Evolutionary conservation across 2,113 vertebrate genomes (phyloP).

Genomic region (Hippopotamus amphibius): DNA sequence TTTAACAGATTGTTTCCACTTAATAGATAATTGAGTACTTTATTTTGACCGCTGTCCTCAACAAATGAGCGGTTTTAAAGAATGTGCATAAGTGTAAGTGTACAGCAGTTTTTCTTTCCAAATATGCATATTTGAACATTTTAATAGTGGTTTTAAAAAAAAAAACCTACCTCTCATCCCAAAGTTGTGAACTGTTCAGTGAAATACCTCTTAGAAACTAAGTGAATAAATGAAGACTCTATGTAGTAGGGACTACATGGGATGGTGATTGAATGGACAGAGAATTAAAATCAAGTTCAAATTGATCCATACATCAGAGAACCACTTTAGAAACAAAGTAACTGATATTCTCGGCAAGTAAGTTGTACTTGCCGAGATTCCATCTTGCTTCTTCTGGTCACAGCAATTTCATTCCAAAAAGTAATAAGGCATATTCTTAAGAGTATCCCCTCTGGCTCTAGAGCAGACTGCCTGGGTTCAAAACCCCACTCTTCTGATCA

Average conservation of each 20-base stretch:
- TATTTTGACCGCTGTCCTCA: conserved; percentile 53
- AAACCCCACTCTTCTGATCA: not conserved
- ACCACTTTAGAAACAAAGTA: conserved; percentile 12
- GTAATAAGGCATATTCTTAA: not conserved
- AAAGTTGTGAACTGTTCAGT: conserved; percentile 43
- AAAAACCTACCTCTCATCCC: not conserved
- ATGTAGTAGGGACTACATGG: not conserved
- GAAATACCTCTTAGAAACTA: conserved; percentile 45
- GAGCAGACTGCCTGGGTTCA: not conserved
- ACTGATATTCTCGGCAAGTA: not conserved
- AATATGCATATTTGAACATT: conserved; percentile 35
- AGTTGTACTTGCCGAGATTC: not conserved
- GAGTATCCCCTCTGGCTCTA: not conserved
- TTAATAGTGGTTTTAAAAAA: not conserved
- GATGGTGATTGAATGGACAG: conserved; percentile 21
- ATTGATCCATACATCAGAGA: not conserved
- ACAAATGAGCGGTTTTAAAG: conserved; percentile 67
- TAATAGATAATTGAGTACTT: conserved; percentile 55
- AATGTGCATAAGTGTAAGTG: conserved; percentile 62
- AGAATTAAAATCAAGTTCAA: conserved; percentile 41
- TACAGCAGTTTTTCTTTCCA: conserved; percentile 54
- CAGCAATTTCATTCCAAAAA: conserved; percentile 8
- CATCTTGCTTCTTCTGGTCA: not conserved
- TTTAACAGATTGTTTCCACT: conserved; percentile 68
- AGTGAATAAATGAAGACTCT: conserved; percentile 31